phyloP scores from a whole-genome alignment of 2,797 vertebrate genomes.

The Streptopelia turtur region DNA sequence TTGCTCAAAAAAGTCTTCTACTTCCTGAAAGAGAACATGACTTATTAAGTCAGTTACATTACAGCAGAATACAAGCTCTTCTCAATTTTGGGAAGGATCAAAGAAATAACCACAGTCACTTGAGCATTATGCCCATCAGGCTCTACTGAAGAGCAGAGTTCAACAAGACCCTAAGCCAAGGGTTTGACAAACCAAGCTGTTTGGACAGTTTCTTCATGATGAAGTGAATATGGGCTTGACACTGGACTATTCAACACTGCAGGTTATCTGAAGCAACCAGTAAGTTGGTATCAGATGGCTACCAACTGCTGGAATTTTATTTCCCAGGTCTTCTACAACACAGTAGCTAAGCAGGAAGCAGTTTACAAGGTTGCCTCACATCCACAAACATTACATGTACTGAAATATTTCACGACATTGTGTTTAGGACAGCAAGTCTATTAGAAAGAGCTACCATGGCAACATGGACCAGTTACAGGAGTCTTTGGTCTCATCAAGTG shows the following conservation, averaged over 20 bases:
- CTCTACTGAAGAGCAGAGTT: neutral
- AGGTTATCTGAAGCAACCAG: neutral
- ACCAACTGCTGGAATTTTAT: neutral
- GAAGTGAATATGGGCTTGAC: neutral
- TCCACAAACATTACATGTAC: neutral
- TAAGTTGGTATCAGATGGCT: neutral
- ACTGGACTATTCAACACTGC: neutral
- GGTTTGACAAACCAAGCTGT: neutral
- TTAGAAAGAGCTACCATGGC: neutral
- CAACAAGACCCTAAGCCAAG: neutral
- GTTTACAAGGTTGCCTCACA: neutral
- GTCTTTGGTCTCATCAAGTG: neutral
- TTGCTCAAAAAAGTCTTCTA: slow-evolving; percentile 98
- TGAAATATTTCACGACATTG: neutral
- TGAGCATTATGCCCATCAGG: neutral
- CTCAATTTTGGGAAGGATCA: neutral
- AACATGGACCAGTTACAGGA: neutral
- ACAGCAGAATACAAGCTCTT: neutral
- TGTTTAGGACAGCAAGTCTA: neutral
- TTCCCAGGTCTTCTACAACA: neutral
- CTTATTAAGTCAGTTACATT: neutral
- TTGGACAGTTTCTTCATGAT: neutral
- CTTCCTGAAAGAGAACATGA: slow-evolving; percentile 83
- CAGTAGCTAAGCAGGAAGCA: neutral
- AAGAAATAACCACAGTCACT: neutral